Evolutionary conservation across 64 coral and sea anemone genomes (phyloP), one percentile per base, ranked within the genome.

Genomic region (Pocillopora damicornis): DNA sequence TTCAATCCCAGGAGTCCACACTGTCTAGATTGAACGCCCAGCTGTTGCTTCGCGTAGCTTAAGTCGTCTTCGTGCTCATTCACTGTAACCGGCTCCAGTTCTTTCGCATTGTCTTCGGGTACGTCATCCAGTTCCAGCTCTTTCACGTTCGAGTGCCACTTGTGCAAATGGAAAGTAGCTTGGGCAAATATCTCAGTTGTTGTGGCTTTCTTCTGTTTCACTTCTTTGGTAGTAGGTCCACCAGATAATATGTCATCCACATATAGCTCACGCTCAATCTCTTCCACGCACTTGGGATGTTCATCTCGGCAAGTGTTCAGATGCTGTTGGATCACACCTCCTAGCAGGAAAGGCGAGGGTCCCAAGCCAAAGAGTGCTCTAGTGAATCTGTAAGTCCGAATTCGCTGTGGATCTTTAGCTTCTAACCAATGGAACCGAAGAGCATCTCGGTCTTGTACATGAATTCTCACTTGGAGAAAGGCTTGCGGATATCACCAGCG

Each of bases 341-440:
- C 87, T 66, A 88, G 17, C 10, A 88, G 87, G 57, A 88, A 88
- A 35, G 87, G 87, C 4, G 17, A 78, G 30, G 87, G 76, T 45
- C 75, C 74, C 9, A 88, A 30, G 9, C 84, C 84, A 35, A 87
- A 87, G 5, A 87, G 59, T 13, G 67, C 59, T 37, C 86, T 87
- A 15, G 58, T 87, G n/a, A 87, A 88, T 34, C 75, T 88, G 20
- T 65, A 56, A 30, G 30, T 36, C 67, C 78, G 75, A 23, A 88
- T 36, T 78, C 78, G 60, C 2, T 59, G 65, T 13, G 87, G 64
- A 57, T 78, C 13, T 37, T 78, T 15, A 75, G 63, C 60, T 13
- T 37, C 34, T 75, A 88, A 66, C 89, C 59, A 90, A 51, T 90
- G 79, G 72, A 84, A 83, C 56, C 89, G 36, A 13, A 83, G 89